Evolutionary conservation across 2,888 invertebrate species (phyloP), one percentile per base, ranked within the genome.

Genomic region (Tineola bisselliella): DNA sequence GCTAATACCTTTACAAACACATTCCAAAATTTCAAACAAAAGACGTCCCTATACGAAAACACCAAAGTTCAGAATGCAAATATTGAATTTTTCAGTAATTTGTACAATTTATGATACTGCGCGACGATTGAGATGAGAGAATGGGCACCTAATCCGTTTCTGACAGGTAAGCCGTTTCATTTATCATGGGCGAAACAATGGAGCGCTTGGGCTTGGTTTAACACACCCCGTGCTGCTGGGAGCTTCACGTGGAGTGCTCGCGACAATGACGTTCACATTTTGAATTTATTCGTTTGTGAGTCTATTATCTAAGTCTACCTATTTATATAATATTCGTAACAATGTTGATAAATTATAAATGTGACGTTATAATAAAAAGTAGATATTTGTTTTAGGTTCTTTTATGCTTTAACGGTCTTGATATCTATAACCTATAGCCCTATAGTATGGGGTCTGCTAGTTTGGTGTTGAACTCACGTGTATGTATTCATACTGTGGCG

Each of bases 121-220:
- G 15, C 15, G 52, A 18, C 54, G 54, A 54, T 54, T 54, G 54
- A 54, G 54, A 54, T 54, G 54, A 54, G 25, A 54, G 54, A 59
- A 43, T 59, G 44, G 79, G 77, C 74, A 68, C 67, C 75, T 84
- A 84, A 86, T 82, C 84, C 84, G 67, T 66, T 69, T 67, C 61
- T 73, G 81, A 77, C 86, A 86, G 86, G 86, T 86, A 84, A 84
- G 84, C 83, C 76, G 63, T 72, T 79, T 82, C 84, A 86, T 86
- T 86, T 84, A 84, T 86, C 86, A 86, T 86, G 76, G 44, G 74
- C 76, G 70, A 76, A 83, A 84, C 84, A 86, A 86, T 76, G 71
- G 79, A 25, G 77, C 71, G 77, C 12, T 30, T 56, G 19, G 13
- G 56, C 56, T 18, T 13, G 33, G 58, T 19, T 58, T 58, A 33